Conservation (phyloP, 64 coral and sea anemone species). For the Montipora efflorescens region DNA sequence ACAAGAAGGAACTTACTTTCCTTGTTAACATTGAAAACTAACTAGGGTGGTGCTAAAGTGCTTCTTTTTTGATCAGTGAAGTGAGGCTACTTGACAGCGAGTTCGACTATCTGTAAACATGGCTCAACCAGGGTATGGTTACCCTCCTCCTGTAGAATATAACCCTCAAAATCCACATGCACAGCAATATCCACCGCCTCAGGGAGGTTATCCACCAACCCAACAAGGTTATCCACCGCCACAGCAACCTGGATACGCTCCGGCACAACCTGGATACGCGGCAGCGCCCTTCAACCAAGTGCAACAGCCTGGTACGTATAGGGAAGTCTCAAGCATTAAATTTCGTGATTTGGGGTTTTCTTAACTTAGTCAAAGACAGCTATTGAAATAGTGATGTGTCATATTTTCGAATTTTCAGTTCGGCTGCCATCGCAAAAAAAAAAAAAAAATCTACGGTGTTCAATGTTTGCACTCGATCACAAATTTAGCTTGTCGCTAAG, state of each 20-base stretch:
- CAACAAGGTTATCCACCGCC: constrained; percentile 45
- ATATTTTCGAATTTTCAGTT: too few relatives aligned
- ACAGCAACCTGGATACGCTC: constrained; percentile 77
- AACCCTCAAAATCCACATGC: constrained; percentile 10
- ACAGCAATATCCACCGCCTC: constrained; percentile 58
- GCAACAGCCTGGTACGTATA: constrained; percentile 67
- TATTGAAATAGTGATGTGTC: too few relatives aligned
- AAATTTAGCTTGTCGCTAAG: too few relatives aligned
- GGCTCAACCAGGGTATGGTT: constrained; percentile 84
- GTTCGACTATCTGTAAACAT: constrained; percentile 1
- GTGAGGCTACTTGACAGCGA: neutral
- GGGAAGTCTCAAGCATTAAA: neutral
- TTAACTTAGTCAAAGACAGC: too few relatives aligned
- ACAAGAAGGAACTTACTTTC: too few relatives aligned
- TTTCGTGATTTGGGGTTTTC: neutral
- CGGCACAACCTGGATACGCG: constrained; percentile 62
- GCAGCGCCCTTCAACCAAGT: constrained; percentile 22
- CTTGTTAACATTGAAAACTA: neutral
- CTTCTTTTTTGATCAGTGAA: neutral
- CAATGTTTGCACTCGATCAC: too few relatives aligned
- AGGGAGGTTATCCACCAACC: constrained; percentile 28
- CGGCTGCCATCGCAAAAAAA: too few relatives aligned
- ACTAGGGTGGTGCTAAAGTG: neutral
- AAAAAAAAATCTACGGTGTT: too few relatives aligned
- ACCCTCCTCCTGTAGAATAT: constrained; percentile 83